Evolutionary conservation across 2,113 vertebrate species (phyloP).

Genomic region (Bubo blakistoni): DNA sequence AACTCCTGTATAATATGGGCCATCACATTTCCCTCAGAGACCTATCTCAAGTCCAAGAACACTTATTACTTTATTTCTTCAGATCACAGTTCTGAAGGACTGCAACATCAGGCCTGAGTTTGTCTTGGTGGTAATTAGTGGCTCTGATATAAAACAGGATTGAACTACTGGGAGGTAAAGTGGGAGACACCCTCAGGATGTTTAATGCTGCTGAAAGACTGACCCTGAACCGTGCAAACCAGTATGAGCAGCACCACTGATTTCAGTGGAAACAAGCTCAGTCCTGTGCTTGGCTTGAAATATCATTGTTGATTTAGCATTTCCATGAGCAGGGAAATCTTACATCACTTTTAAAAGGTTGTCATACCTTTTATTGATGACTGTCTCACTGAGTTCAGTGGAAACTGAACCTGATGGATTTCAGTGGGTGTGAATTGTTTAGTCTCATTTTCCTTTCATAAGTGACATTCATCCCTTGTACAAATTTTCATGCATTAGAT

Average conservation of each 20-base stretch:
- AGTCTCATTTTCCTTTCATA: background rate
- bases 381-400: background rate
- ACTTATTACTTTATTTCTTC: background rate
- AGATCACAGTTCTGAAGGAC: background rate
- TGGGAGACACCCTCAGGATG: background rate
- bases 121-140: background rate
- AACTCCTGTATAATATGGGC: background rate
- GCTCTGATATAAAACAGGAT: background rate
- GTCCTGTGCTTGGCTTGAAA: background rate
- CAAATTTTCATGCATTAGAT: background rate
- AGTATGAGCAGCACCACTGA: background rate
- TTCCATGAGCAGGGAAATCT: background rate
- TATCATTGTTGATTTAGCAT: rapidly evolving
- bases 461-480: background rate
- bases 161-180: background rate
- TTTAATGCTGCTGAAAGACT: background rate
- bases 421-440: background rate
- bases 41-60: background rate
- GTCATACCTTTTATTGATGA: background rate
- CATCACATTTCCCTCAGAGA: background rate
- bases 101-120: background rate
- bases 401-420: background rate
- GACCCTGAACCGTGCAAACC: background rate
- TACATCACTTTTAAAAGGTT: background rate
- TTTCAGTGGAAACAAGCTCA: background rate